Evolutionary conservation across 2,888 invertebrate genomes (phyloP).

Genomic region (Xestoiulus laeticollis): DNA sequence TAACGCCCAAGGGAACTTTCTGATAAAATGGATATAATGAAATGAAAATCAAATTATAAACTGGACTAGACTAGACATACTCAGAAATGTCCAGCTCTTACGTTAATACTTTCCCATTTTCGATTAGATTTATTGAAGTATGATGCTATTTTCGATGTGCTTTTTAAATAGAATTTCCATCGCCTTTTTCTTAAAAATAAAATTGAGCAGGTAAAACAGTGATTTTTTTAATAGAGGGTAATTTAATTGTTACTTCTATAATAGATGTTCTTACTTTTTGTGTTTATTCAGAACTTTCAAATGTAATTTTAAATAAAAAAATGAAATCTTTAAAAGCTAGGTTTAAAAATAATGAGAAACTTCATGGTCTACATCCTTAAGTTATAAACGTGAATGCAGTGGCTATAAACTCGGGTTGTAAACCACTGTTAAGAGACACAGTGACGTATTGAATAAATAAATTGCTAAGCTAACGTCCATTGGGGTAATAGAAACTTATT

Average conservation of each 20-base stretch:
- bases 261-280: not conserved
- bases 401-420: not conserved
- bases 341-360: not conserved
- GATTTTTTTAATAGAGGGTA: too few species aligned
- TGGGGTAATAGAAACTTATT: conserved; percentile 20
- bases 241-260: too few species aligned
- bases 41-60: too few species aligned
- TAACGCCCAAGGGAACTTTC: not conserved
- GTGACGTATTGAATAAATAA: conserved; percentile 6
- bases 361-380: not conserved
- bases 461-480: conserved; percentile 1
- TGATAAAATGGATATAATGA: too few species aligned
- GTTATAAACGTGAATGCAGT: not conserved
- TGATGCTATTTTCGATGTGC: too few species aligned
- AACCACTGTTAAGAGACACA: not conserved
- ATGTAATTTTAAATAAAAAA: not conserved
- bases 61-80: too few species aligned
- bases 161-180: too few species aligned
- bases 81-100: too few species aligned
- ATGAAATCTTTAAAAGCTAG: not conserved
- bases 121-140: too few species aligned
- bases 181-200: too few species aligned
- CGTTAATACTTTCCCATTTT: too few species aligned
- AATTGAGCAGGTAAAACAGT: too few species aligned
- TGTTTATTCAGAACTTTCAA: not conserved